These are phyloP conservation scores for Kryptolebias ocellatus DNA, from an alignment of 2,797 vertebrate genomes.

Conservation along the genomic window DNA sequence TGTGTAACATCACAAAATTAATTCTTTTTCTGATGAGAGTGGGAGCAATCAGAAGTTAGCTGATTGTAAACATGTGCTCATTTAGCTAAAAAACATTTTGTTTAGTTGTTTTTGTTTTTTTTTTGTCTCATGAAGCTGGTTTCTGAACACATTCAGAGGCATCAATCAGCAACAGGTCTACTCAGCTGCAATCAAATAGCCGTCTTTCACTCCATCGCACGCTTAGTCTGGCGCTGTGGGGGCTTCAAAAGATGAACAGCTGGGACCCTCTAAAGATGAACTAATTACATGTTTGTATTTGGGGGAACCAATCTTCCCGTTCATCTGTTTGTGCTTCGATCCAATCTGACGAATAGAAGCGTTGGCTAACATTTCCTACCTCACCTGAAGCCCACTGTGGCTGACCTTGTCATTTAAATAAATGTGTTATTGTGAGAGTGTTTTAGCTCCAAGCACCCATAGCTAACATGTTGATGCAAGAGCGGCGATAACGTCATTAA, in stretches of 20 bases:
- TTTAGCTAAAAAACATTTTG: neutral
- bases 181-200: conserved; percentile 53
- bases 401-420: conserved; percentile 48
- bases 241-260: conserved; percentile 42
- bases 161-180: conserved; percentile 40
- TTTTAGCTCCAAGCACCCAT: conserved; percentile 37
- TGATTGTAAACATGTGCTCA: conserved; percentile 1
- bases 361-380: conserved; percentile 38
- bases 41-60: neutral
- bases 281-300: conserved; percentile 2
- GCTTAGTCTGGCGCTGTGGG: conserved; percentile 40
- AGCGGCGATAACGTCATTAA: conserved; percentile 68
- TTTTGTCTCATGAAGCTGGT: neutral
- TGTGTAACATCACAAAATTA: neutral
- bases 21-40: neutral
- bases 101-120: conserved; percentile 8
- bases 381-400: conserved; percentile 22
- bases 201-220: conserved; percentile 47
- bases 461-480: conserved; percentile 55
- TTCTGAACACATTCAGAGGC: conserved; percentile 19
- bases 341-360: conserved; percentile 21
- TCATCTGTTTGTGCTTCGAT: conserved; percentile 20
- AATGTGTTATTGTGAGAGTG: conserved; percentile 45
- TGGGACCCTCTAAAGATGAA: conserved; percentile 42
- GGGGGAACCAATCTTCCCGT: neutral